phyloP scores from a whole-genome alignment of 2,113 vertebrate genomes.

The Python bivittatus region DNA sequence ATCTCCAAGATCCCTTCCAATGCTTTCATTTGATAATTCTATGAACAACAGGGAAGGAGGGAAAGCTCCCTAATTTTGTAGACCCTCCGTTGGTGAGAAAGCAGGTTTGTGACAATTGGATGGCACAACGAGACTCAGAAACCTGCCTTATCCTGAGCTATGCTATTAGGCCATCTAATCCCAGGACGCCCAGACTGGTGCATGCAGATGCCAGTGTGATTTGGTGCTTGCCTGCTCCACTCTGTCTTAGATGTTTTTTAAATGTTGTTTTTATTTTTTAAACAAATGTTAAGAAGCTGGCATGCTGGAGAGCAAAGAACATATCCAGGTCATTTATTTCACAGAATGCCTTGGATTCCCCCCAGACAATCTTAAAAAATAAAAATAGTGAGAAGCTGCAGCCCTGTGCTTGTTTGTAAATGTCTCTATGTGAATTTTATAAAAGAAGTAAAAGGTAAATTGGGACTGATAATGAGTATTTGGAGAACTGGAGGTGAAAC shows the following conservation, averaged over 20 bases:
- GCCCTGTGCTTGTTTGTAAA: background rate
- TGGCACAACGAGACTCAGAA: background rate
- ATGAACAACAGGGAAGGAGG: background rate
- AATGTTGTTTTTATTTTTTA: background rate
- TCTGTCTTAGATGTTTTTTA: background rate
- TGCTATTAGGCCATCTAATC: background rate
- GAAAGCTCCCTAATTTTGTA: background rate
- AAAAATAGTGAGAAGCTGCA: background rate
- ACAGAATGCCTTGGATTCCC: background rate
- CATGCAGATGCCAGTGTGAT: background rate
- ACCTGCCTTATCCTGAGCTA: background rate
- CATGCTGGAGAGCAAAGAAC: background rate
- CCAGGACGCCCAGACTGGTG: background rate
- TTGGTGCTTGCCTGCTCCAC: background rate
- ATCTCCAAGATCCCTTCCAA: background rate
- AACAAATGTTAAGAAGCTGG: background rate
- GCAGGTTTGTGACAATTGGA: background rate
- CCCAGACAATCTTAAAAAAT: background rate
- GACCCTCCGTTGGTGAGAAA: background rate
- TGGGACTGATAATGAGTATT: background rate
- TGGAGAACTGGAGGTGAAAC: background rate
- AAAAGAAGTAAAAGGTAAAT: background rate
- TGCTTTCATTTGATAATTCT: background rate
- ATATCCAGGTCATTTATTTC: background rate
- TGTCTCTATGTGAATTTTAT: background rate